These are phyloP conservation scores for Hydrolagus affinis DNA, from an alignment of 2,113 vertebrate species.

Conservation along the genomic window DNA sequence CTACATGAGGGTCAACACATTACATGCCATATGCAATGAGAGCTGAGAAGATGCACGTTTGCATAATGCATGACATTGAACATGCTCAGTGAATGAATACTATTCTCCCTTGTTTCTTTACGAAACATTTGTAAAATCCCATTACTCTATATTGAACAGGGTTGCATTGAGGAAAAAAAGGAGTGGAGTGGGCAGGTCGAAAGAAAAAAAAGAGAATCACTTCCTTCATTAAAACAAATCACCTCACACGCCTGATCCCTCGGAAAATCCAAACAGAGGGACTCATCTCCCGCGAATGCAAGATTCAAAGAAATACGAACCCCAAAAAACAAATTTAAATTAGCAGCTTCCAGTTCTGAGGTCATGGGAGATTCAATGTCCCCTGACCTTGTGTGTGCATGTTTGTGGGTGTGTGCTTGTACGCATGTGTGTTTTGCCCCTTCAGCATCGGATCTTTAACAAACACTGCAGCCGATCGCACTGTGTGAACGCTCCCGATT, in stretches of 20 bases:
- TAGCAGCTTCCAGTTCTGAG: conserved; percentile 27
- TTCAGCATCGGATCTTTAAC: neutral
- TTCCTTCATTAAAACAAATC: neutral
- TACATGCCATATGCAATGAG: neutral
- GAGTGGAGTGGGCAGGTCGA: no score
- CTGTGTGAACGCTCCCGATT: neutral
- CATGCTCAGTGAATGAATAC: conserved; percentile 4
- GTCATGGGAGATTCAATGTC: conserved; percentile 6
- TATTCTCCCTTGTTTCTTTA: neutral
- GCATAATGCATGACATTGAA: neutral
- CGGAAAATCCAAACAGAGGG: neutral
- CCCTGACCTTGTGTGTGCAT: neutral
- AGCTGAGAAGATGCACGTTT: neutral
- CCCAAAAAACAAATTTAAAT: conserved; percentile 17
- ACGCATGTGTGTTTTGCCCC: no score
- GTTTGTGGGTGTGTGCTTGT: no score
- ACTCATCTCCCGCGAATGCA: neutral
- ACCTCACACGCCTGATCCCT: neutral
- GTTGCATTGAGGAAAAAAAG: neutral
- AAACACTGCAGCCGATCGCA: neutral
- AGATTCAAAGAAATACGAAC: neutral
- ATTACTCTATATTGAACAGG: neutral
- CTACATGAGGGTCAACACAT: neutral
- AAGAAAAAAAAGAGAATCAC: neutral
- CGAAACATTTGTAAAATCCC: conserved; percentile 7